A percentile compares a stretch with the other conserved stretches of the same genome.
Evolutionary conservation across 2,888 invertebrate genomes (phyloP).

Genomic region (Petrolisthes manimaculis): DNA sequence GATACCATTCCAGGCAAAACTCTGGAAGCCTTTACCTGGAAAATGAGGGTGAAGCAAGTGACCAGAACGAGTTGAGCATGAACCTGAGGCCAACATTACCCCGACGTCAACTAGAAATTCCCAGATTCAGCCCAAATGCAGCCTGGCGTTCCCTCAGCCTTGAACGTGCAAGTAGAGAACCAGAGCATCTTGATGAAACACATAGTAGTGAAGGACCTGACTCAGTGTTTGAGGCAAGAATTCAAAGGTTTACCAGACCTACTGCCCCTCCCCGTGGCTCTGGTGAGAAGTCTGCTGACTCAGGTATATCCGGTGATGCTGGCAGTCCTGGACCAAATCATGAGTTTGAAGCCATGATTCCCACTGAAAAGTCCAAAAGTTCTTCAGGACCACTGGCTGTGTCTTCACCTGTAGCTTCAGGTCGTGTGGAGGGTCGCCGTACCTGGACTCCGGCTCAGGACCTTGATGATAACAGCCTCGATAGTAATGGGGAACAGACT

Average conservation of each 20-base stretch:
- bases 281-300: conserved; percentile 81
- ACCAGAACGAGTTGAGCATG: conserved; percentile 69
- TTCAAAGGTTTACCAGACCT: conserved; percentile 68
- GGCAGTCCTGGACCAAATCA: conserved; percentile 72
- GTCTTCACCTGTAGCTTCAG: conserved; percentile 66
- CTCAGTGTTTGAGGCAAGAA: conserved; percentile 68
- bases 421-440: conserved; percentile 66
- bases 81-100: conserved; percentile 84
- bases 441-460: conserved; percentile 89
- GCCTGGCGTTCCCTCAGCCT: conserved; percentile 79
- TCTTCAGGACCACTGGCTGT: conserved; percentile 66
- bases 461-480: conserved; percentile 76
- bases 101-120: conserved; percentile 81
- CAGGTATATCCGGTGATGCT: conserved; percentile 86
- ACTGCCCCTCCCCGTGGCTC: conserved; percentile 69
- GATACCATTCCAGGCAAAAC: conserved; percentile 64
- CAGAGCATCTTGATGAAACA: conserved; percentile 48
- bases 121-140: conserved; percentile 84
- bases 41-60: conserved; percentile 63
- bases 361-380: conserved; percentile 55
- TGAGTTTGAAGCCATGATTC: conserved; percentile 60
- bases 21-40: conserved; percentile 66
- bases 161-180: conserved; percentile 51
- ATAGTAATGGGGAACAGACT: conserved; percentile 70
- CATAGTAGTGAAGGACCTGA: conserved; percentile 70